Conservation (phyloP, 1,140 invertebrate genomes). For the Musca domestica region DNA sequence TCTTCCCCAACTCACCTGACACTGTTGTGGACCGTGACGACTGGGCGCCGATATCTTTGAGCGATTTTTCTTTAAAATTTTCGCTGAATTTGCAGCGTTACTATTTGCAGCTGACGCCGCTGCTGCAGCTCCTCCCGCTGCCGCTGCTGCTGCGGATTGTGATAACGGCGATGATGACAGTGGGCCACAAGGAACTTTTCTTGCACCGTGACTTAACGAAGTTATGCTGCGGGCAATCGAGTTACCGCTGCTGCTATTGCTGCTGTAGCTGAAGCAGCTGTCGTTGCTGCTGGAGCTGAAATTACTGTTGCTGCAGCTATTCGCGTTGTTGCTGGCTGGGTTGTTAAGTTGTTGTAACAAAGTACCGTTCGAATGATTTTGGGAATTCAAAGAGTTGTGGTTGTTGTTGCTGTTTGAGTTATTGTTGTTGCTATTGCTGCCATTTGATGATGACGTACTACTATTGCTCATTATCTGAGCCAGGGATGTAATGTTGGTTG, state of each 20-base stretch:
- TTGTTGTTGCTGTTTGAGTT: slow-evolving; percentile 23
- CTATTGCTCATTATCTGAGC: slow-evolving; percentile 50
- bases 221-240: slow-evolving; percentile 9
- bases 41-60: slow-evolving; percentile 75
- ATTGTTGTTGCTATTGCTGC: slow-evolving; percentile 48
- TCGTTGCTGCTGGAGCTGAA: slow-evolving; percentile 39
- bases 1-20: slow-evolving; percentile 68
- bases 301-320: slow-evolving; percentile 28
- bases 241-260: slow-evolving; percentile 25
- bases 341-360: slow-evolving; percentile 16
- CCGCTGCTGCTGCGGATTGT: too few species aligned
- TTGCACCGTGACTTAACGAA: slow-evolving; percentile 7
- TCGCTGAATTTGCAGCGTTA: slow-evolving; percentile 21
- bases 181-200: slow-evolving; percentile 23
- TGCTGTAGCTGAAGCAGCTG: slow-evolving; percentile 32
- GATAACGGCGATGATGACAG: background rate
- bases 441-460: slow-evolving; percentile 43
- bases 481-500: slow-evolving; percentile 51
- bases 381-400: background rate
- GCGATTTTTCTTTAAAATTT: slow-evolving; percentile 64
- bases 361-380: background rate
- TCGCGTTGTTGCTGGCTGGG: slow-evolving; percentile 32
- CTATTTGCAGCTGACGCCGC: background rate
- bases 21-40: slow-evolving; percentile 75
- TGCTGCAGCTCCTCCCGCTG: background rate